phyloP scores from a whole-genome alignment of 2,113 vertebrate genomes.

The Spilogale gracilis region DNA sequence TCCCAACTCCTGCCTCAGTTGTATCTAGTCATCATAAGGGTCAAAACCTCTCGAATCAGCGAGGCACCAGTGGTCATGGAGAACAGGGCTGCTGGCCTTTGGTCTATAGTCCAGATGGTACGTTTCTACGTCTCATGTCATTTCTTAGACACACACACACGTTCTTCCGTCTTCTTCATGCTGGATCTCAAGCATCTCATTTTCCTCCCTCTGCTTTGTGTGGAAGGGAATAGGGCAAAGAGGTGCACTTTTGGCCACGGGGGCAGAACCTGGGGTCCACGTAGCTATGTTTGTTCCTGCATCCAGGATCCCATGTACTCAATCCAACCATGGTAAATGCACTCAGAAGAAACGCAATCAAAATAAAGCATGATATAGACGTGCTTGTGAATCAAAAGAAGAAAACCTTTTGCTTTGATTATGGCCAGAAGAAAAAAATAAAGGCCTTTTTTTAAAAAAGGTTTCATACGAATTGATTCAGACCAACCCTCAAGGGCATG shows the following conservation, averaged over 20 bases:
- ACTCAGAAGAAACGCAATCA: conserved; percentile 61
- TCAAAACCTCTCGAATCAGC: neutral
- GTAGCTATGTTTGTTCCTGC: neutral
- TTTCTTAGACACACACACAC: conserved; percentile 47
- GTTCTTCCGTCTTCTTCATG: conserved; percentile 53
- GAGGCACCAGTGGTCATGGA: neutral
- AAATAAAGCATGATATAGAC: neutral
- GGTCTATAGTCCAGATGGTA: conserved; percentile 43
- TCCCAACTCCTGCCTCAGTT: neutral
- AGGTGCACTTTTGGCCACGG: neutral
- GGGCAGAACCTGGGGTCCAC: neutral
- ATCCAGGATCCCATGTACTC: conserved; percentile 43
- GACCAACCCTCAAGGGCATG: conserved; percentile 53
- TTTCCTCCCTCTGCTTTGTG: conserved; percentile 19
- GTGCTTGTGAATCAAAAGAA: conserved; percentile 49
- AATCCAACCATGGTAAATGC: neutral
- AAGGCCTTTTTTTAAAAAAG: neutral
- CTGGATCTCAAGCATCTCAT: conserved; percentile 62
- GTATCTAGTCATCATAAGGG: neutral
- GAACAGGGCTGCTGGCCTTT: neutral
- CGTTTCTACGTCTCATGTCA: conserved; percentile 44
- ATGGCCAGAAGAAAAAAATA: conserved; percentile 7
- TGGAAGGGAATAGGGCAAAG: neutral
- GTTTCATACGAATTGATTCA: conserved; percentile 30
- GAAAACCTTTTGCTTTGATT: conserved; percentile 40